A percentile compares a stretch with the other conserved stretches of the same genome.
phyloP scores from a whole-genome alignment of 2,888 invertebrate genomes.

The Protodeltote pygarga region DNA sequence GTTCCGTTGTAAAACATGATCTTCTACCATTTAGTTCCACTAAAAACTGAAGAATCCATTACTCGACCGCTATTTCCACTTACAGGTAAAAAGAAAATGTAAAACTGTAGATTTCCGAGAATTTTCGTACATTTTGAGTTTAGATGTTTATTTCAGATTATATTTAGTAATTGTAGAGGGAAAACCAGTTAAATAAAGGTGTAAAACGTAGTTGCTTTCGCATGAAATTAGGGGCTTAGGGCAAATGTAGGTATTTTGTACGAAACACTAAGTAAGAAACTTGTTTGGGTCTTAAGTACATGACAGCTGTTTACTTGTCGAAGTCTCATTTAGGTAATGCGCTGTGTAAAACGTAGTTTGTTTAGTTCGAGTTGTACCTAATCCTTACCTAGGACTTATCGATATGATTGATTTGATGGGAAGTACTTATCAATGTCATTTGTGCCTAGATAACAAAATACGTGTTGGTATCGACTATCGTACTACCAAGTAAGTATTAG shows the following conservation, averaged over 20 bases:
- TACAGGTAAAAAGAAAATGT: not conserved
- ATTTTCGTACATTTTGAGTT: too few species aligned
- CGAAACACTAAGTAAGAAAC: conserved; percentile 12
- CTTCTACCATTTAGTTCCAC: too few species aligned
- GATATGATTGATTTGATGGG: conserved; percentile 11
- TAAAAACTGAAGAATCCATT: conserved; percentile 6
- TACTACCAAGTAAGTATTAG: conserved; percentile 6
- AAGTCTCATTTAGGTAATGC: conserved; percentile 8
- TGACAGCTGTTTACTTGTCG: conserved; percentile 1
- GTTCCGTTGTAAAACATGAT: too few species aligned
- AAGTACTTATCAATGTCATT: conserved; percentile 12
- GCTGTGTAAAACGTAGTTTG: not conserved
- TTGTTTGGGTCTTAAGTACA: conserved; percentile 1
- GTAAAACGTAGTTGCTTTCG: too few species aligned
- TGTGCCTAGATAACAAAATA: conserved; percentile 27
- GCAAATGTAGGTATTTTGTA: not conserved
- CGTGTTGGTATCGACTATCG: conserved; percentile 19
- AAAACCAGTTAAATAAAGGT: too few species aligned
- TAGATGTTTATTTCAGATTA: too few species aligned
- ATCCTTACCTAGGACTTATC: conserved; percentile 8
- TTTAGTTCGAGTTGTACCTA: not conserved
- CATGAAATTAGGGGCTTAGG: conserved; percentile 3
- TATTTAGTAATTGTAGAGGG: too few species aligned
- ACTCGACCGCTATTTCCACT: not conserved
- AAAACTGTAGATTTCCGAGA: conserved; percentile 4